Percentiles rank a stretch among this genome's conserved stretches.
phyloP scores from a whole-genome alignment of 2,797 vertebrate genomes.

The Tarsius wallacei region DNA sequence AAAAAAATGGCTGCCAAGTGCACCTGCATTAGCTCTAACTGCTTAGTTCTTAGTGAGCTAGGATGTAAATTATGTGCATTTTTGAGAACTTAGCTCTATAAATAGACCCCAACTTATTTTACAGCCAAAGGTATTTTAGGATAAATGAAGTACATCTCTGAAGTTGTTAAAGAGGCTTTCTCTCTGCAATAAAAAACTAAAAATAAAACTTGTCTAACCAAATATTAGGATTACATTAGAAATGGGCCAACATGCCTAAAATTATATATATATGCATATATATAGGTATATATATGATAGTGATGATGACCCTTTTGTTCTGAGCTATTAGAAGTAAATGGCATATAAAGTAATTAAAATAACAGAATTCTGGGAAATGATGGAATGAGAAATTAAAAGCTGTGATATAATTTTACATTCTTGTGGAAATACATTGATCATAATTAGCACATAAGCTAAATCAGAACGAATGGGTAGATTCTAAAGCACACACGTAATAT shows the following conservation, averaged over 20 bases:
- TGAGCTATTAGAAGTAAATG: constrained; percentile 84
- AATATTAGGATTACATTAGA: constrained; percentile 75
- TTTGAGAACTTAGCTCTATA: constrained; percentile 86
- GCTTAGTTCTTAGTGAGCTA: constrained; percentile 71
- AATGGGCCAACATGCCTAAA: constrained; percentile 67
- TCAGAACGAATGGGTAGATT: constrained; percentile 79
- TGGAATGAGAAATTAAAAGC: constrained; percentile 83
- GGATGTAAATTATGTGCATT: constrained; percentile 84
- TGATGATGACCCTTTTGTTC: constrained; percentile 81
- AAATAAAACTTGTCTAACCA: constrained; percentile 79
- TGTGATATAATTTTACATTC: constrained; percentile 73
- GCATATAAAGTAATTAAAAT: constrained; percentile 86
- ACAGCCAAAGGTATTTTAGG: constrained; percentile 82
- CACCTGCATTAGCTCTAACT: constrained; percentile 80
- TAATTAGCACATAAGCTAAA: constrained; percentile 83
- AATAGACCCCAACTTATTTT: constrained; percentile 82
- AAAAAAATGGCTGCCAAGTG: constrained; percentile 75
- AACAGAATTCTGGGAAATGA: constrained; percentile 85
- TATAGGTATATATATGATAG: constrained; percentile 69
- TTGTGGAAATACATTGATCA: constrained; percentile 81
- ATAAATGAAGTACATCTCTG: constrained; percentile 82
- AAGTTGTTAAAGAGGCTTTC: constrained; percentile 76
- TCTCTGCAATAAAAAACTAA: constrained; percentile 79
- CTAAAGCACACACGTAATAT: constrained; percentile 74
- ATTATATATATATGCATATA: constrained; percentile 6